Percentiles rank a stretch among this genome's conserved stretches.
Conservation (phyloP, 1,140 invertebrate genomes). For the Eufriesea mexicana region DNA sequence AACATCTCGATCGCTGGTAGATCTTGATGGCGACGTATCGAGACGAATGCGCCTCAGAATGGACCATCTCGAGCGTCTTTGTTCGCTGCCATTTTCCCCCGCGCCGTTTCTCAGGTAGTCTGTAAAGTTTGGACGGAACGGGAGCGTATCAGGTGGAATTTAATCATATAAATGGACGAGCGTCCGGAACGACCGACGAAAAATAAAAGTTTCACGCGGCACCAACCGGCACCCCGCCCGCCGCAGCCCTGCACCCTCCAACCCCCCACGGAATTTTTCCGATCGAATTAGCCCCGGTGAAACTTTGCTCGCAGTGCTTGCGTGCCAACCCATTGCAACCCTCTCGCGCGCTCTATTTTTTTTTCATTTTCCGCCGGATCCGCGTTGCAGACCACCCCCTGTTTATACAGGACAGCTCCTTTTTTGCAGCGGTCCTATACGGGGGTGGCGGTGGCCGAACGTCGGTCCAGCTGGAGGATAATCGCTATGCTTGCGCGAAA, state of each 20-base stretch:
- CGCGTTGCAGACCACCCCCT: background rate
- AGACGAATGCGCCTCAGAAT: background rate
- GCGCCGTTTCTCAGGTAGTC: slow-evolving; percentile 57
- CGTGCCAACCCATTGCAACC: background rate
- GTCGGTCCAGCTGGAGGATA: too few relatives aligned
- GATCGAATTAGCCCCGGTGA: slow-evolving; percentile 64
- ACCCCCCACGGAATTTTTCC: slow-evolving; percentile 61
- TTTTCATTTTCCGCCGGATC: slow-evolving; percentile 41
- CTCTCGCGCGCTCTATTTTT: slow-evolving; percentile 42
- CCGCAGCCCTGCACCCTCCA: background rate
- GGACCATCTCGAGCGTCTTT: slow-evolving; percentile 6
- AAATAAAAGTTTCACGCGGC: slow-evolving; percentile 68
- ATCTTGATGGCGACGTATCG: slow-evolving; percentile 18
- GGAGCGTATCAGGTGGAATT: slow-evolving; percentile 69
- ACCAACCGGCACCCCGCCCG: slow-evolving; percentile 1
- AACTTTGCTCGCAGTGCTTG: slow-evolving; percentile 59
- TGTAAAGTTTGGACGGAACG: slow-evolving; percentile 65
- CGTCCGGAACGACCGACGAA: slow-evolving; percentile 52
- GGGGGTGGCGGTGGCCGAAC: too few relatives aligned
- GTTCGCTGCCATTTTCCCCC: background rate
- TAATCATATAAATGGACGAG: slow-evolving; percentile 73
- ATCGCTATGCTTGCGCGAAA: background rate
- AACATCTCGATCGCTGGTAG: slow-evolving; percentile 23
- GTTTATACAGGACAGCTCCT: slow-evolving; percentile 53
- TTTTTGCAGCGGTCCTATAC: slow-evolving; percentile 15